phyloP scores from a whole-genome alignment of 92 coral and sea anemone genomes.

The Epizoanthus scotinus region DNA sequence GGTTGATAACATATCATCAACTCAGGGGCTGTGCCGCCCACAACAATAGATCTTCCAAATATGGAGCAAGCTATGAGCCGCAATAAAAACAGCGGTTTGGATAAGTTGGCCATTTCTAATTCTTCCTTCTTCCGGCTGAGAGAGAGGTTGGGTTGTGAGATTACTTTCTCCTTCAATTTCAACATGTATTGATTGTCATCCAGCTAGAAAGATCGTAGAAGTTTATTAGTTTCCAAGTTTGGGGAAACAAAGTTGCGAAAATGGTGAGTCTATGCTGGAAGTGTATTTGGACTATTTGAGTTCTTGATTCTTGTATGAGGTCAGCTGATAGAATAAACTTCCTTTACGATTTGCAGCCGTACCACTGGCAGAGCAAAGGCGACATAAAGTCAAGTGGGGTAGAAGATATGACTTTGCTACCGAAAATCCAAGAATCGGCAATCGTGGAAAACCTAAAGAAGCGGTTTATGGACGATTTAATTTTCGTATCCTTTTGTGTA shows the following conservation, averaged over 20 bases:
- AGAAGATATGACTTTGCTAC: slow-evolving; percentile 97
- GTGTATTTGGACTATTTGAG: neutral
- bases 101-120: slow-evolving; percentile 17
- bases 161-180: neutral
- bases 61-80: slow-evolving; percentile 20
- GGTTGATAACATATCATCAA: neutral
- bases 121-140: slow-evolving; percentile 21
- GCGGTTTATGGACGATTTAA: slow-evolving; percentile 96
- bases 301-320: neutral
- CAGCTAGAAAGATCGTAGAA: neutral
- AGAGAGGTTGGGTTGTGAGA: neutral
- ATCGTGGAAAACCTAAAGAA: slow-evolving; percentile 97
- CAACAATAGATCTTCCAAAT: slow-evolving; percentile 33
- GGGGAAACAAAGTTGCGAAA: neutral
- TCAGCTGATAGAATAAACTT: slow-evolving; percentile 28
- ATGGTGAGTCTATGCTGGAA: slow-evolving; percentile 14
- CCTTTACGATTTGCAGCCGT: slow-evolving; percentile 59
- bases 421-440: slow-evolving; percentile 97
- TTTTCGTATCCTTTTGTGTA: slow-evolving; percentile 87
- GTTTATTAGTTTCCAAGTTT: neutral
- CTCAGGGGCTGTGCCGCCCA: slow-evolving; percentile 40
- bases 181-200: slow-evolving; percentile 9
- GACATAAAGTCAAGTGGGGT: slow-evolving; percentile 97
- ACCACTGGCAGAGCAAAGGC: slow-evolving; percentile 99
- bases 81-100: slow-evolving; percentile 40